These are phyloP conservation scores for Schizotus pectinicornis DNA, from an alignment of 2,888 invertebrate species.

Conservation along the genomic window DNA sequence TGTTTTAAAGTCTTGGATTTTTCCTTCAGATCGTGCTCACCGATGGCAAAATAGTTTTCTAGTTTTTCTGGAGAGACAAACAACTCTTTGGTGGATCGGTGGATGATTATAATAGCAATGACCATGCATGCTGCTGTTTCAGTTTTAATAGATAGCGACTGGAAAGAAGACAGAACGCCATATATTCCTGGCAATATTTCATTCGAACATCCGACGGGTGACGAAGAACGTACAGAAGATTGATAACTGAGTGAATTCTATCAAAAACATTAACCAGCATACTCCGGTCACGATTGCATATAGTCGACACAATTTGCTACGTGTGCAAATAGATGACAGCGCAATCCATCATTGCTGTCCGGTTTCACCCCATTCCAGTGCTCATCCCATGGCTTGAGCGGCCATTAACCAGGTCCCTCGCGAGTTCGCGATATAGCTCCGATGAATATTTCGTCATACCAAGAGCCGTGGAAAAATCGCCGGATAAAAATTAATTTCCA, in stretches of 20 bases:
- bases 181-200: constrained; percentile 51
- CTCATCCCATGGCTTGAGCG: constrained; percentile 9
- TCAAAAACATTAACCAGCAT: constrained; percentile 53
- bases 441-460: constrained; percentile 6
- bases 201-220: constrained; percentile 46
- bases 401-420: constrained; percentile 6
- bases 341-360: constrained; percentile 57
- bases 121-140: too few species aligned
- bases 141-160: constrained; percentile 23
- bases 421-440: constrained; percentile 8
- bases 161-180: constrained; percentile 38
- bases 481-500: too few species aligned
- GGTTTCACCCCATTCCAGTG: constrained; percentile 44
- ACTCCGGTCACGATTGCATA: constrained; percentile 48
- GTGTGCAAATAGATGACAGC: constrained; percentile 54
- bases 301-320: constrained; percentile 55
- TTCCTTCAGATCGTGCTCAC: too few species aligned
- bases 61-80: too few species aligned
- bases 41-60: too few species aligned
- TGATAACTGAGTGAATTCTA: constrained; percentile 54
- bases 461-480: not conserved
- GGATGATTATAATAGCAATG: too few species aligned
- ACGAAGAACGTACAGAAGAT: constrained; percentile 51
- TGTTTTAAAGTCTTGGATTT: too few species aligned
- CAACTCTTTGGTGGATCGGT: too few species aligned